A percentile compares a stretch with the other conserved stretches of the same genome.
Evolutionary conservation across 2,113 vertebrate species (phyloP).

Genomic region (Bos taurus): DNA sequence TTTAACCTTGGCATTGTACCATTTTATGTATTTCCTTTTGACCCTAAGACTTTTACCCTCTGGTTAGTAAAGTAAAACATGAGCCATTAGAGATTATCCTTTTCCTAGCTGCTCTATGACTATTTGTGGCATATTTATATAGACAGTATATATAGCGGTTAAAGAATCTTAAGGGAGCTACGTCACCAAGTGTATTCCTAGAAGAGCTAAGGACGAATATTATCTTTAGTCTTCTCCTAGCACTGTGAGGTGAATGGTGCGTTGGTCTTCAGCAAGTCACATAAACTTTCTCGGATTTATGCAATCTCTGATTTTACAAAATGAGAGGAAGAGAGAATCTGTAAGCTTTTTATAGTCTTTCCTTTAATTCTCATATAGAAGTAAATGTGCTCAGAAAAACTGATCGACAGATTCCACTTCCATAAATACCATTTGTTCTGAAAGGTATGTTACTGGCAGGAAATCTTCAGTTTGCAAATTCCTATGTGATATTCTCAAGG

Average conservation of each 20-base stretch:
- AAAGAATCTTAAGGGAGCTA: background rate
- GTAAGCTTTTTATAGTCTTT: background rate
- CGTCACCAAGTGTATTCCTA: background rate
- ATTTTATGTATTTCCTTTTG: background rate
- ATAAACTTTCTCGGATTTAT: background rate
- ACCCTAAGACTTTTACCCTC: background rate
- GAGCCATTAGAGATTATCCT: background rate
- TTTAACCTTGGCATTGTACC: background rate
- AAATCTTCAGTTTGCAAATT: background rate
- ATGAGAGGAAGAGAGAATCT: background rate
- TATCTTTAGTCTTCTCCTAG: background rate
- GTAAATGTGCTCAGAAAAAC: background rate
- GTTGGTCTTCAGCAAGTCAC: background rate
- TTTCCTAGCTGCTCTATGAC: background rate
- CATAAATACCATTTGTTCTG: background rate
- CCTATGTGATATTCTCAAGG: background rate
- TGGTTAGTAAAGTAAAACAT: background rate
- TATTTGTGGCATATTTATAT: background rate
- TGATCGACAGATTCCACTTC: background rate
- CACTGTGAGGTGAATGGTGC: background rate
- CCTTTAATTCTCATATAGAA: background rate
- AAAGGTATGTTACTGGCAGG: background rate
- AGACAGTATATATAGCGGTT: background rate
- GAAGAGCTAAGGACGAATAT: background rate
- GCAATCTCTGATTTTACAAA: background rate